phyloP scores from a whole-genome alignment of 2,113 vertebrate species.

The Zosterops hypoxanthus region DNA sequence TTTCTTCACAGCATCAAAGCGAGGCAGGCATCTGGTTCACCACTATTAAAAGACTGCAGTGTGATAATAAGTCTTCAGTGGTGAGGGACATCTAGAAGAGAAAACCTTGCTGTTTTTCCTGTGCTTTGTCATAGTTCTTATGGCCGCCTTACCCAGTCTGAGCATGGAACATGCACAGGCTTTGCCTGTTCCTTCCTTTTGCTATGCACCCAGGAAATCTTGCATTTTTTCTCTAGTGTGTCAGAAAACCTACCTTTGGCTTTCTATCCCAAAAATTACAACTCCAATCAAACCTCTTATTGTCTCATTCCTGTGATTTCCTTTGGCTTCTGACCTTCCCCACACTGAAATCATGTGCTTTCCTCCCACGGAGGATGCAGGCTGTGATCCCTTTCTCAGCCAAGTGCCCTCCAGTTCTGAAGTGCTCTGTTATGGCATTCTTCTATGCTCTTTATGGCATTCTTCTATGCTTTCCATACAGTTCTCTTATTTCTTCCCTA shows the following conservation, averaged over 20 bases:
- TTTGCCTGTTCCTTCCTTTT: not conserved
- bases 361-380: not conserved
- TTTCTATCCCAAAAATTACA: not conserved
- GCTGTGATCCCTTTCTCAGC: not conserved
- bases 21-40: not conserved
- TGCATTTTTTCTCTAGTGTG: not conserved
- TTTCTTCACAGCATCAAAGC: not conserved
- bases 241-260: not conserved
- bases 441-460: not conserved
- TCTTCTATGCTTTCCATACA: not conserved
- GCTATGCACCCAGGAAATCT: not conserved
- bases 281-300: not conserved
- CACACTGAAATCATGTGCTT: not conserved
- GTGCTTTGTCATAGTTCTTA: not conserved
- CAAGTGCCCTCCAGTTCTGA: not conserved
- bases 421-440: not conserved
- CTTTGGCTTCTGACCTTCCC: conserved; percentile 19
- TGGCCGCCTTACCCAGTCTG: not conserved
- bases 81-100: not conserved
- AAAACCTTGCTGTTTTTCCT: not conserved
- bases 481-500: not conserved
- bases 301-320: conserved; percentile 1
- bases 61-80: not conserved
- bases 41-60: not conserved
- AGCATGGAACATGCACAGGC: not conserved